Conservation (phyloP, 2,888 invertebrate genomes). For the Lasioglossum malachurum region DNA sequence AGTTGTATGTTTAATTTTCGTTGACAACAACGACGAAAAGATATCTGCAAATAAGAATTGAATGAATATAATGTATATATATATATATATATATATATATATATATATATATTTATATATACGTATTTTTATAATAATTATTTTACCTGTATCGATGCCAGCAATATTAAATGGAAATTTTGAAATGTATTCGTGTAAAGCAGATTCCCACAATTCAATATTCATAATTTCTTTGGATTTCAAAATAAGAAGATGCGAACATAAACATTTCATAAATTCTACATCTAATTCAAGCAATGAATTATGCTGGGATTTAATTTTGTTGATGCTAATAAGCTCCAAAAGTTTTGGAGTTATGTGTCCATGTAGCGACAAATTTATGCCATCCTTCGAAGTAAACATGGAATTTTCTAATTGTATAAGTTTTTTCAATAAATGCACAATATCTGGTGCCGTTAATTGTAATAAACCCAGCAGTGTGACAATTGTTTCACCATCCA, state of each 20-base stretch:
- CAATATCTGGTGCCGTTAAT: conserved; percentile 83
- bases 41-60: conserved; percentile 67
- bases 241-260: conserved; percentile 67
- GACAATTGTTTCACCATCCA: conserved; percentile 65
- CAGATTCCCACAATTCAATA: conserved; percentile 86
- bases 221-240: conserved; percentile 65
- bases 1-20: conserved; percentile 80
- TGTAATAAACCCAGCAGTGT: conserved; percentile 85
- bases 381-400: conserved; percentile 85
- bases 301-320: conserved; percentile 34
- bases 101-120: neutral
- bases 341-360: conserved; percentile 87
- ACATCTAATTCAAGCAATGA: conserved; percentile 60
- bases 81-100: neutral
- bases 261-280: conserved; percentile 70
- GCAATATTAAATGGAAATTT: conserved; percentile 88
- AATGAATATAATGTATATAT: neutral
- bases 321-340: conserved; percentile 84
- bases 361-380: conserved; percentile 86
- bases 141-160: conserved; percentile 85
- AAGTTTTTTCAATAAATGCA: conserved; percentile 84
- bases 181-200: conserved; percentile 86
- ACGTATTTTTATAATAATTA: conserved; percentile 78
- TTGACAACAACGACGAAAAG: conserved; percentile 69
- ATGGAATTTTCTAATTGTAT: conserved; percentile 80